These are phyloP conservation scores for Gallinago jamesoni DNA, from an alignment of 2,113 vertebrate genomes.

Conservation along the genomic window DNA sequence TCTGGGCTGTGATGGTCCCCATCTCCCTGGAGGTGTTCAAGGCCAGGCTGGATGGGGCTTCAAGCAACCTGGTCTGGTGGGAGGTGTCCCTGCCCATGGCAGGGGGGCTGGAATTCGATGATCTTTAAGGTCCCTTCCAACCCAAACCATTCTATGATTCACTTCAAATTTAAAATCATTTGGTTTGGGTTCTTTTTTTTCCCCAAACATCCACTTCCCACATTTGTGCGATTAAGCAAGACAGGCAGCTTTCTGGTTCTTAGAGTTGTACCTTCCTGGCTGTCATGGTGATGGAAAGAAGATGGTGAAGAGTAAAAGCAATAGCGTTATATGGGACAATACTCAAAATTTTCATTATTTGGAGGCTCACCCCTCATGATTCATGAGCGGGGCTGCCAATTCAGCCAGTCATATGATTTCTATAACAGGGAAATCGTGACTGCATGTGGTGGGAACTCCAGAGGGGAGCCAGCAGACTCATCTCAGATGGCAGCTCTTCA, in stretches of 20 bases:
- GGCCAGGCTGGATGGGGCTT: no score
- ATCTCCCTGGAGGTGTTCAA: neutral
- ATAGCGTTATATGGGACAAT: neutral
- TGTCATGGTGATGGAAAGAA: neutral
- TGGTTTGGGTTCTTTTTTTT: rapidly evolving
- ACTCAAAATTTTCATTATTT: neutral
- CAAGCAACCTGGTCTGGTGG: no score
- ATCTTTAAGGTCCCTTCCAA: no score
- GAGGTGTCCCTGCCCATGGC: no score
- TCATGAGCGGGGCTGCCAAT: neutral
- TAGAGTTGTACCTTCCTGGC: neutral
- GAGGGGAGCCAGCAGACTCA: neutral
- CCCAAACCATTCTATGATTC: no score
- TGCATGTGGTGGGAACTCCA: neutral
- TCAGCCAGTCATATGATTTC: neutral
- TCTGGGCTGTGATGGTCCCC: neutral
- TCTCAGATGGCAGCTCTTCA: neutral
- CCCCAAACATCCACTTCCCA: neutral
- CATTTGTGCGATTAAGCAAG: neutral
- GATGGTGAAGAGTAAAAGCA: neutral
- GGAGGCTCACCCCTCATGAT: neutral
- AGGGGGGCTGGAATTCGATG: no score
- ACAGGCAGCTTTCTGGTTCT: neutral
- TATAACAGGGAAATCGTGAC: neutral
- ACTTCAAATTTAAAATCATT: neutral